phyloP scores from a whole-genome alignment of 2,113 vertebrate species.

The Puffinus mauretanicus region DNA sequence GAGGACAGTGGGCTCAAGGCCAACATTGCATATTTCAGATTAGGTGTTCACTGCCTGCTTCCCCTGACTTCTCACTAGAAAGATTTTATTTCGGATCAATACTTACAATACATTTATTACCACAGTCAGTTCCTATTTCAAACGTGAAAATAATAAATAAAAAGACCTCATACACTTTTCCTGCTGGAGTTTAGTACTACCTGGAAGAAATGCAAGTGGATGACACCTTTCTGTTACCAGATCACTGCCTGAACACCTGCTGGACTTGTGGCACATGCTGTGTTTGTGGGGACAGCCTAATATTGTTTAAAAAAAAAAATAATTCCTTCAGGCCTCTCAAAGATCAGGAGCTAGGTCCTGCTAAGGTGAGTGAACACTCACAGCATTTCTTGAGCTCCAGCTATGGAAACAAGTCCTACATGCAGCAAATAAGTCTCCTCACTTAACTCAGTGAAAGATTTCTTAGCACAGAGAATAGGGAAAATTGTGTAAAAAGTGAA shows the following conservation, averaged over 20 bases:
- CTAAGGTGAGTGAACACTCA: not conserved
- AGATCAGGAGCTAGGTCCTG: not conserved
- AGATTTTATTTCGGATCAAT: conserved; percentile 17
- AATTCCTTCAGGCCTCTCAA: not conserved
- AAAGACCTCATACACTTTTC: not conserved
- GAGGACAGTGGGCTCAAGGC: not conserved
- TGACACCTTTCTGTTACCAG: not conserved
- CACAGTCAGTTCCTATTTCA: not conserved
- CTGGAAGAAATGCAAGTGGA: not conserved
- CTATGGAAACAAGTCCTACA: not conserved
- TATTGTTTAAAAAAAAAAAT: not conserved
- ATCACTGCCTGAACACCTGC: not conserved
- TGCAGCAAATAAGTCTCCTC: not conserved
- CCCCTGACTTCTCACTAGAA: not conserved
- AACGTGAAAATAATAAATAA: not conserved
- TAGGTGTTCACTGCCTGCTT: not conserved
- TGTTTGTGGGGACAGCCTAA: not conserved
- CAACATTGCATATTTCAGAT: not conserved
- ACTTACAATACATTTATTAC: not conserved
- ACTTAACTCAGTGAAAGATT: not conserved
- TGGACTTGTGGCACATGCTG: not conserved
- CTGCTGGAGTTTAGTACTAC: not conserved
- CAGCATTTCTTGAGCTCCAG: not conserved
- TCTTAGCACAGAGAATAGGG: not conserved
- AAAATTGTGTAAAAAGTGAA: not conserved